Percentiles rank a stretch among this genome's conserved stretches.
phyloP scores from a whole-genome alignment of 1,140 invertebrate species.

The Lepeophtheirus salmonis region DNA sequence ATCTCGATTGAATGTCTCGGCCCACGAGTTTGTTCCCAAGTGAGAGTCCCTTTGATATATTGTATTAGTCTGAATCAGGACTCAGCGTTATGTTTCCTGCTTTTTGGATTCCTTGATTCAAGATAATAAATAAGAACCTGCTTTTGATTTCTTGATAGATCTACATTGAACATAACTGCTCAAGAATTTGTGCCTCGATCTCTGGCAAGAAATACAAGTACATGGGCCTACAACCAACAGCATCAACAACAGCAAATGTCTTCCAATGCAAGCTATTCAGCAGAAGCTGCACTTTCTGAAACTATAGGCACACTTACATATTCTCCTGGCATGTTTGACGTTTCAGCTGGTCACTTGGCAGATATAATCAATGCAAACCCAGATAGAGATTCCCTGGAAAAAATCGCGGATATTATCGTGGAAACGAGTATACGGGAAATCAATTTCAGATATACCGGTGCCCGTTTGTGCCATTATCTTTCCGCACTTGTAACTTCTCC shows the following conservation, averaged over 20 bases:
- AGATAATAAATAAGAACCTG: no score
- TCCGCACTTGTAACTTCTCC: background rate
- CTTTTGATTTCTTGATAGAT: no score
- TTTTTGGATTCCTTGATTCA: no score
- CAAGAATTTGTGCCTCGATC: slow-evolving; percentile 1
- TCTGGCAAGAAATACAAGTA: background rate
- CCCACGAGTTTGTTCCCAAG: background rate
- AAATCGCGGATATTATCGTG: slow-evolving; percentile 3
- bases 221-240: slow-evolving; percentile 1
- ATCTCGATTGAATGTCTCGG: background rate
- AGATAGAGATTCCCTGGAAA: background rate
- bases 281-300: background rate
- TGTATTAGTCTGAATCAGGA: no score
- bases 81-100: no score
- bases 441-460: slow-evolving; percentile 8
- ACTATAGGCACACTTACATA: background rate
- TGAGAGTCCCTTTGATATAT: no score
- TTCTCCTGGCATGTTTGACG: background rate
- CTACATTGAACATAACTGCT: background rate
- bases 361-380: background rate
- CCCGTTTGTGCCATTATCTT: background rate
- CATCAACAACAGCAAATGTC: background rate
- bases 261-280: background rate
- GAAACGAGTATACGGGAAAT: background rate
- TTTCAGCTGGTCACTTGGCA: background rate